These are phyloP conservation scores for Orcinus orca DNA, from an alignment of 2,113 vertebrate genomes.

Conservation along the genomic window DNA sequence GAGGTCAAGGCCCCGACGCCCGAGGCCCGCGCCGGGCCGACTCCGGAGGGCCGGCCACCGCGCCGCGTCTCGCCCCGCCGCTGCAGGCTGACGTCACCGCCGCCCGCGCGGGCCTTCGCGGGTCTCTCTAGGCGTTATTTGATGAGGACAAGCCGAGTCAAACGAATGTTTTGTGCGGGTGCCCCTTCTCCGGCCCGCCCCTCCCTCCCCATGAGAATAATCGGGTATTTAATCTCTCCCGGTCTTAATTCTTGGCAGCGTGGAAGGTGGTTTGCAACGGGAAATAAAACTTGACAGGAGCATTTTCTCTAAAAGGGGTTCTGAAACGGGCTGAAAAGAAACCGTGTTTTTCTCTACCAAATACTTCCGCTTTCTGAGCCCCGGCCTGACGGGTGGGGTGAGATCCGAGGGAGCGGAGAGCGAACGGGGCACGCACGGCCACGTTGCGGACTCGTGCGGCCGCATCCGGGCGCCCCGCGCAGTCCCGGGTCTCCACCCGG, in stretches of 20 bases:
- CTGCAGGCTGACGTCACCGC: not conserved
- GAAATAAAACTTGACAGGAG: slow-evolving; percentile 85
- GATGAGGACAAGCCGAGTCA: not conserved
- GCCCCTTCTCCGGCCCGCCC: slow-evolving; percentile 49
- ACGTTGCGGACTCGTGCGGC: not conserved
- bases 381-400: not conserved
- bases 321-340: slow-evolving; percentile 68
- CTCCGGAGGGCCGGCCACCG: not conserved
- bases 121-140: not conserved
- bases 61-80: not conserved
- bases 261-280: slow-evolving; percentile 79
- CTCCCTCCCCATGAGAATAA: slow-evolving; percentile 65
- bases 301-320: slow-evolving; percentile 77
- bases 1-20: not conserved
- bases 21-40: not conserved
- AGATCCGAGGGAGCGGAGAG: not conserved
- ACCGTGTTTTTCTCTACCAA: not conserved
- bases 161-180: slow-evolving; percentile 50
- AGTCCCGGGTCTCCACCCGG: not conserved
- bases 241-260: slow-evolving; percentile 76
- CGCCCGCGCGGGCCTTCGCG: not conserved
- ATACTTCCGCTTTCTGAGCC: slow-evolving; percentile 44
- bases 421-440: not conserved
- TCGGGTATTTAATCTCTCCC: slow-evolving; percentile 71
- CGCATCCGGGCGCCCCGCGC: not conserved